Base-by-base conservation (phyloP, 2,113 vertebrate genomes). In the Nothocercus julius region DNA sequence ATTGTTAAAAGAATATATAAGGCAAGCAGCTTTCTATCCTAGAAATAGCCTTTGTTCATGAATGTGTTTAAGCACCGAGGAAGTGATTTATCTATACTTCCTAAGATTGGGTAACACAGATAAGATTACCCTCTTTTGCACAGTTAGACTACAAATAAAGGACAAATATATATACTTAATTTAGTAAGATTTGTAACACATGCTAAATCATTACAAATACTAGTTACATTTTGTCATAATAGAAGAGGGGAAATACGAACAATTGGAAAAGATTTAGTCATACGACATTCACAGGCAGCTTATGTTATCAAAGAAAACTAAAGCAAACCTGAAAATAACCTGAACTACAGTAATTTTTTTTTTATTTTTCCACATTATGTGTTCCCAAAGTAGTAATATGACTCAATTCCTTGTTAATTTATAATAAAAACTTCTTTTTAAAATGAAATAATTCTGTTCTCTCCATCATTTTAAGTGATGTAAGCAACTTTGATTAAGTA, bases 341-440 rank as follows among this genome's bases (percentile, higher is more conserved):
- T 0, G 0, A 80, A 68, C 59, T 69, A 81, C 1, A 75, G 16
- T 67, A 87, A 91, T 70, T 61, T 61, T 84, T 67, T 36, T 72
- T 13, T 49, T 40, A 78, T 47, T 24, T 63, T 19, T 89, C 58
- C 19, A 34, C 63, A 78, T 21, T 77, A 32, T 21, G 3, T 45
- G 34, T 44, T 89, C 64, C 63, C 11, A 32, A 66, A 69, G 77
- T 28, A 84, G 34, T 49, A n/a, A 92, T 70, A n/a, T 92, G 56
- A 82, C 44, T 66, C 66, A 84, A 24, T 70, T 93, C 85, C 70
- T 91, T 82, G 87, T 69, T 20, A 75, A 86, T 84, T 88, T 86
- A 70, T 53, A 76, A 89, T 66, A 87, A 75, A 72, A 5, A 15
- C 68, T 87, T 79, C 58, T 67, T 90, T 80, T 63, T 12, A 54